Conservation (phyloP, 2,888 invertebrate species). For the Melikaiella ostensackeni region DNA sequence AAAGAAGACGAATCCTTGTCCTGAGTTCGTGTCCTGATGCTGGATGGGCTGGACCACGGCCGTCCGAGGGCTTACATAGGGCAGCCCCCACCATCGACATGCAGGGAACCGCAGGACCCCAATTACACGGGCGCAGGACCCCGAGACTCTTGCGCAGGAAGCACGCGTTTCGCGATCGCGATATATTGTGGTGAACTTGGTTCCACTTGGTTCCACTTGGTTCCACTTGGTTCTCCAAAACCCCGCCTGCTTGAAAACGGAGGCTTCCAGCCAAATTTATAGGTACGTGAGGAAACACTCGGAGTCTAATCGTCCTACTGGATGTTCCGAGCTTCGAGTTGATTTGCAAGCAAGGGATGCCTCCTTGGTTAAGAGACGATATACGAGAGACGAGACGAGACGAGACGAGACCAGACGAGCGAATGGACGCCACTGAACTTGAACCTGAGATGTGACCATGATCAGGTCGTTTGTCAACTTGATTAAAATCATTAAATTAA, state of each 20-base stretch:
- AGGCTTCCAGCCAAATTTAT: conserved; percentile 47
- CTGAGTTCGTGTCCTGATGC: conserved; percentile 74
- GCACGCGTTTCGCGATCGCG: conserved; percentile 59
- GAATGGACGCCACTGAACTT: conserved; percentile 34
- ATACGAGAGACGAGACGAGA: background rate
- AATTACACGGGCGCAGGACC: conserved; percentile 71
- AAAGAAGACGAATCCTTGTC: conserved; percentile 66
- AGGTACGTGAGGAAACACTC: conserved; percentile 21
- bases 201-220: conserved; percentile 51
- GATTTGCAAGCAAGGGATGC: conserved; percentile 34
- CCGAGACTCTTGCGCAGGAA: conserved; percentile 68
- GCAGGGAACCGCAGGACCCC: conserved; percentile 71
- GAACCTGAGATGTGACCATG: conserved; percentile 27
- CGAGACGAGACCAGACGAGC: background rate
- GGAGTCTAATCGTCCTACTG: conserved; percentile 33
- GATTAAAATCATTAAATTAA: conserved; percentile 22
- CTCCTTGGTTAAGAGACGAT: background rate
- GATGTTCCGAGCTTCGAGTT: conserved; percentile 24
- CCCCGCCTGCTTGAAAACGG: conserved; percentile 34
- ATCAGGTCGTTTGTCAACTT: conserved; percentile 38
- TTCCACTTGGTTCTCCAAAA: conserved; percentile 48
- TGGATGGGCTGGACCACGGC: conserved; percentile 76
- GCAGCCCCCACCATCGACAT: conserved; percentile 72
- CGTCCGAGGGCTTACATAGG: conserved; percentile 77
- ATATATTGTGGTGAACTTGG: conserved; percentile 52